Evolutionary conservation across 2,888 invertebrate species (phyloP), one percentile per base, ranked within the genome.

Genomic region (Polyommatus iphigenia): DNA sequence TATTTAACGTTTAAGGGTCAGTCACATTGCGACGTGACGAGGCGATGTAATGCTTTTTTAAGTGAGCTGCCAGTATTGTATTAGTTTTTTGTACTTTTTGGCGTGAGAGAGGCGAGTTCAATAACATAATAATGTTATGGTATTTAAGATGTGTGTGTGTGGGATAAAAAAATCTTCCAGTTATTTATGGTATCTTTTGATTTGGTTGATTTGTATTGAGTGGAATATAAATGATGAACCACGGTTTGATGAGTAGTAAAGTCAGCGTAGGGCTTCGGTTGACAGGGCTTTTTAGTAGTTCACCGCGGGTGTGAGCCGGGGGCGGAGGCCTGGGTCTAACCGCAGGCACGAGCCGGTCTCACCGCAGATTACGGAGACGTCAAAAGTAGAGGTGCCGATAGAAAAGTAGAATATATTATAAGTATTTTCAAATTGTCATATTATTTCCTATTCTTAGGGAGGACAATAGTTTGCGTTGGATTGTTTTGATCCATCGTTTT

Each of bases 221-320:
- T 36, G 36, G 36, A 57, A 46, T 13, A 46, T 2, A 46, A 46
- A 46, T 50, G 50, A 50, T 3, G 3, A 50, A 50, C 10, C 50
- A 10, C 50, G 50, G 0, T 50, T 2, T 10, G 36, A 24, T 24
- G 32, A 3, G 32, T 5, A 24, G 24, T 62, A 24, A 13, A 62
- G 20, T 24, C 13, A 20, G 24, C 10, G 62, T 62, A 10, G 62
- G 62, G 62, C 10, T 62, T 7, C 3, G 24, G 62, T 62, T 62
- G 62, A 62, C 24, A 62, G 20, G 62, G 24, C 62, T 62, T 24
- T 62, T 62, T 24, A 62, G 62, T 62, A 62, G 62, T 62, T 62
- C 62, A 62, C 62, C 24, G 24, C 62, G 62, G 62, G 24, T 10
- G 20, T 8, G 62, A 10, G 13, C 10, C 24, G 24, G 13, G 62